Conservation (phyloP, 2,888 invertebrate genomes). For the Melolontha melolontha region DNA sequence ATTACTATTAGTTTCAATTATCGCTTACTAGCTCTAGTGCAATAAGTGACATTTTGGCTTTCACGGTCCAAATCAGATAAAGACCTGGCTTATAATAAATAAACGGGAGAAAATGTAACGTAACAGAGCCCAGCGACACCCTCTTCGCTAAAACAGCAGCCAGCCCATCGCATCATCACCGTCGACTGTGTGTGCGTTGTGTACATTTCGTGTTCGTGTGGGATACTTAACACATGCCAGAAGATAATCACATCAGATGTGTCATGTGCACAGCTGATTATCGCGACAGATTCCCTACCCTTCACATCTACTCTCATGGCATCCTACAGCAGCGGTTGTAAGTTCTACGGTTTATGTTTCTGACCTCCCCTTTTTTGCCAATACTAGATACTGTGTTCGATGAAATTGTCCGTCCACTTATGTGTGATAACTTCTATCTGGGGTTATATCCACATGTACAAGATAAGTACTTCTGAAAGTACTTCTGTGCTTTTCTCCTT, state of each 20-base stretch:
- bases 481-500: background rate
- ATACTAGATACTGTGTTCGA: background rate
- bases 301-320: background rate
- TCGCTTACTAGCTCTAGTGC: slow-evolving; percentile 18
- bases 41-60: slow-evolving; percentile 29
- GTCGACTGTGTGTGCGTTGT: slow-evolving; percentile 38
- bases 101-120: slow-evolving; percentile 16
- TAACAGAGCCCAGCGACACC: slow-evolving; percentile 6
- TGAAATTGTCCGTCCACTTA: slow-evolving; percentile 31
- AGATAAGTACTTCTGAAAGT: background rate
- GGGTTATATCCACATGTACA: slow-evolving; percentile 14
- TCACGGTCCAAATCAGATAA: slow-evolving; percentile 40
- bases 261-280: slow-evolving; percentile 59
- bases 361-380: slow-evolving; percentile 20
- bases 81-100: slow-evolving; percentile 30
- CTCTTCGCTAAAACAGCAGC: slow-evolving; percentile 27
- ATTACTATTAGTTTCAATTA: slow-evolving; percentile 31
- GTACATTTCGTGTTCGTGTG: slow-evolving; percentile 46
- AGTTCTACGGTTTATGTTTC: slow-evolving; percentile 36
- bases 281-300: slow-evolving; percentile 42
- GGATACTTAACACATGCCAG: slow-evolving; percentile 53
- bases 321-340: slow-evolving; percentile 7
- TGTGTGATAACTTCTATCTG: slow-evolving; percentile 20
- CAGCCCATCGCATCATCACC: slow-evolving; percentile 7
- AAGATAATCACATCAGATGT: slow-evolving; percentile 60